Percentiles rank a stretch among this genome's conserved stretches.
Evolutionary conservation across 2,113 vertebrate species (phyloP).

Genomic region (Myrmophylax atrothorax): DNA sequence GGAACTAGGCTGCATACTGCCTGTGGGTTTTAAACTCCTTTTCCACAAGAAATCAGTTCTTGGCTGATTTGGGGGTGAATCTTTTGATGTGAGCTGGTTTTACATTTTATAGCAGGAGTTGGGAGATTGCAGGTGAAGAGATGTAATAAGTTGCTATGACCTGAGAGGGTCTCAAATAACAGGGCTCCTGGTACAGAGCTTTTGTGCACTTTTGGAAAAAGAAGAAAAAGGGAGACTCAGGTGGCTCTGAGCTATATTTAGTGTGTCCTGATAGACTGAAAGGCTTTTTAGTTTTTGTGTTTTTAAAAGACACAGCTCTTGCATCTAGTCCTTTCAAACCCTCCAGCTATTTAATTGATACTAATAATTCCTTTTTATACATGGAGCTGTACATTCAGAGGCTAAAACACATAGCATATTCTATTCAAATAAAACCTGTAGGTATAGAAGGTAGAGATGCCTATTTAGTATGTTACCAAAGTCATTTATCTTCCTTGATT

Average conservation of each 20-base stretch:
- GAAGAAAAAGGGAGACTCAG: background rate
- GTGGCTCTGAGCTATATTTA: background rate
- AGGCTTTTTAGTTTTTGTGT: background rate
- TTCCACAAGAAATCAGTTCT: background rate
- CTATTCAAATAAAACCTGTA: background rate
- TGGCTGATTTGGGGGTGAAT: background rate
- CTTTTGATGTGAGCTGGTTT: background rate
- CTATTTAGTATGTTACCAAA: background rate
- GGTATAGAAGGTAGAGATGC: background rate
- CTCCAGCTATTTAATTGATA: background rate
- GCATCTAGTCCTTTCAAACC: background rate
- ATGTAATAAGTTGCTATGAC: background rate
- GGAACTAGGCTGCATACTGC: background rate
- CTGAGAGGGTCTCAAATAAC: background rate
- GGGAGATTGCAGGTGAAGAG: background rate
- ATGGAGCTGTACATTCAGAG: background rate
- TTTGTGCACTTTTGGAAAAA: background rate
- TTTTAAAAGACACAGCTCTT: background rate
- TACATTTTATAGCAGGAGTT: background rate
- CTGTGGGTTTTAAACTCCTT: background rate
- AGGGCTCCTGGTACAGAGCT: background rate
- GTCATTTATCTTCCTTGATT: background rate
- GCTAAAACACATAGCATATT: background rate
- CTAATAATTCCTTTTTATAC: background rate
- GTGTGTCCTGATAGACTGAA: background rate